Evolutionary conservation across 2,113 vertebrate genomes (phyloP).

Genomic region (Panthera uncia): DNA sequence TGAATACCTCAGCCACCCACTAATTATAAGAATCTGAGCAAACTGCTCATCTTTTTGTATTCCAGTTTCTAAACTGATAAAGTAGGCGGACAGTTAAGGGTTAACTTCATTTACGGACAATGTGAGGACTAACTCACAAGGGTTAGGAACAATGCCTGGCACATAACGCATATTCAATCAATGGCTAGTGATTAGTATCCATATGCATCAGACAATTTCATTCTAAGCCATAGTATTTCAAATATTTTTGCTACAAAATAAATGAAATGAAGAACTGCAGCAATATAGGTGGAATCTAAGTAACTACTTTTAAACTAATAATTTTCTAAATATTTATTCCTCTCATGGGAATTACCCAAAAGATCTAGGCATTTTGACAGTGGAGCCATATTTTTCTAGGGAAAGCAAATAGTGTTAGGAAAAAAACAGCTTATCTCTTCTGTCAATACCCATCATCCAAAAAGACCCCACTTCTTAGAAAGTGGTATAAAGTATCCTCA

Average conservation of each 20-base stretch:
- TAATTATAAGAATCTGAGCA: background rate
- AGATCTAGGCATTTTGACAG: background rate
- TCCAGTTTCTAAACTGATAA: background rate
- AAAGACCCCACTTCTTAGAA: background rate
- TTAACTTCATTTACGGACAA: background rate
- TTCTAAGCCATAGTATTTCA: background rate
- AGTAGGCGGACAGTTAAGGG: background rate
- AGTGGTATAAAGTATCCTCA: background rate
- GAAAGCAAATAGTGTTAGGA: background rate
- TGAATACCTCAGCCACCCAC: background rate
- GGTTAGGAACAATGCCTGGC: background rate
- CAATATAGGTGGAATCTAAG: background rate
- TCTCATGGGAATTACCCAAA: background rate
- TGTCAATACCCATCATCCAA: background rate
- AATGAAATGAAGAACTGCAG: background rate
- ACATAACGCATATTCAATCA: background rate
- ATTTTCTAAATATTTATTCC: background rate
- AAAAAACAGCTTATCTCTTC: background rate
- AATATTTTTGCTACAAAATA: background rate
- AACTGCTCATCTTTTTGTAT: background rate
- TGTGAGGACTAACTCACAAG: background rate
- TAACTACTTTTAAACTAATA: conserved; percentile 1
- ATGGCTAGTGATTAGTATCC: background rate
- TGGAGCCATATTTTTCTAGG: background rate
- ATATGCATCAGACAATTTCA: background rate